Evolutionary conservation across 2,113 vertebrate species (phyloP), one percentile per base, ranked within the genome.

Genomic region (Misgurnus mizolepis): DNA sequence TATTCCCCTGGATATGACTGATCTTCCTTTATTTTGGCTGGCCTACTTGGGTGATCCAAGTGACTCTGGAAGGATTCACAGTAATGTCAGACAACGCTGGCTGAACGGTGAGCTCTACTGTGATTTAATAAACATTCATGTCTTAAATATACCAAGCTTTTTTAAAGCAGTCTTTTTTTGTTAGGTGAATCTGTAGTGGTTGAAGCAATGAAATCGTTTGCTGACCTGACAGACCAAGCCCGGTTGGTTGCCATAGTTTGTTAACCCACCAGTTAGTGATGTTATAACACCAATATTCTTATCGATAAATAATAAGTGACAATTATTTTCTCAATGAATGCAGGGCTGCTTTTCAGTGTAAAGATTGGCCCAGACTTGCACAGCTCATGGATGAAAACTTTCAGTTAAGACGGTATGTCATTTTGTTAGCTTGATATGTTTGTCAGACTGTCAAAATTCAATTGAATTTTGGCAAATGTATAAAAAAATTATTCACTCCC

Each of bases 11-110:
- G 90, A 93, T 78, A 92, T 92, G 88, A 90, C 70, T 8, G 41
- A 60, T 4, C 88, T 93, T 5, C 94, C 94, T 0, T 72, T 17
- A 0, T 93, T 95, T 81, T 95, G 94, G 94, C 82, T 95, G 72
- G 93, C 93, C 18, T 95, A 93, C 80, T 86, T 94, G 82, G 90
- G 92, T 4, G 93, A 95, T 83, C 94, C 94, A 64, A 95, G 94
- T 61, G 93, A 95, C 83, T 95, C 94, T 9, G 94, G 94, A 6
- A 90, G 91, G 14, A 95, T 95, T 85, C 94, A 95, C 79, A 94
- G 93, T 84, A 92, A 94, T 75, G 86, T 94, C 64, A 86, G 92
- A 6, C 93, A 94, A 85, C 91, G 92, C 67, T 95, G 94, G 94
- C 87, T 94, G 17, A 93, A 74, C 3, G 93, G 94, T 94, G 87